Base-by-base conservation (phyloP, 2,888 invertebrate species). In the Linnaemya vulpina region DNA sequence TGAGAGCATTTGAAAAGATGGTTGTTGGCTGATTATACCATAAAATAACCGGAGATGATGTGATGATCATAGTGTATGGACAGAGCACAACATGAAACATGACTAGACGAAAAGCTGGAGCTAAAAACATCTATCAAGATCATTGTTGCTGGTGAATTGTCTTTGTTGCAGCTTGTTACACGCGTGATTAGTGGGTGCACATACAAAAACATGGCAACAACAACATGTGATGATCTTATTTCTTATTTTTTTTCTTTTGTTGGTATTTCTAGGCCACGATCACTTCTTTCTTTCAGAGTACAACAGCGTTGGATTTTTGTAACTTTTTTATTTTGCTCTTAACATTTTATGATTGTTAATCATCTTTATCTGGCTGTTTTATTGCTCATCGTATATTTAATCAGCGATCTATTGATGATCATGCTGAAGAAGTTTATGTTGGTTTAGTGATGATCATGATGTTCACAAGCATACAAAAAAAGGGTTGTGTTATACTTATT, bases 151-250 rank as follows among this genome's bases (percentile, higher is more conserved):
- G 10, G 55, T 67, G 58, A 87, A 85, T 87, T 87, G 87, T 86
- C 87, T 87, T 88, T 87, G 86, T 86, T 87, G 83, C 82, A 86
- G 84, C 87, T 87, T 87, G 87, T 87, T 87, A 87, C 87, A 87
- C 86, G 87, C 88, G 87, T 88, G 88, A 87, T 88, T 87, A 88
- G 86, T 86, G 86, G 83, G 83, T 83, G 86, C 84, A 74, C 70
- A 83, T 80, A 86, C 86, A 80, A 74, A 70, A 84, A 73, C 77
- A 85, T 63, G 25, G 15, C 51, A 76, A 17, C 76, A 76, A 17
- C 76, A 84, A 78, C 78, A 85, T 85, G 82, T 82, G 85, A 78
- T 85, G 76, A 70, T 71, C 55, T 77, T 76, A 71, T 71, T 83
- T 62, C 13, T 17, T 68, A 70, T 22, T 51, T 20, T 53, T 20